Conservation (phyloP, 2,113 vertebrate species). For the Actenoides hombroni region DNA sequence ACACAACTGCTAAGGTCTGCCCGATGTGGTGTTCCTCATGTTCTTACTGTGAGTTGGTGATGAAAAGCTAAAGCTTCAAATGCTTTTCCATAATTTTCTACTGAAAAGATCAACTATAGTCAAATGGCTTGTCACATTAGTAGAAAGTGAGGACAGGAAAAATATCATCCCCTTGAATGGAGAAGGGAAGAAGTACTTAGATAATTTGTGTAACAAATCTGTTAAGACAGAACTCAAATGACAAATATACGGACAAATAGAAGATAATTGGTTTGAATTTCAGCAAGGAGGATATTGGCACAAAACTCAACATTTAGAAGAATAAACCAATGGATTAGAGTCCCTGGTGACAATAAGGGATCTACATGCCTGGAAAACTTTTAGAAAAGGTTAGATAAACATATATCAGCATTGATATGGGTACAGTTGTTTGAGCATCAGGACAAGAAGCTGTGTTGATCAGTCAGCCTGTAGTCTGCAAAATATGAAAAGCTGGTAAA, state of each 20-base stretch:
- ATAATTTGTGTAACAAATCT: not conserved
- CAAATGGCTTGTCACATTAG: not conserved
- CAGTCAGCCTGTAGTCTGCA: not conserved
- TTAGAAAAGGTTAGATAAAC: not conserved
- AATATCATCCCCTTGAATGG: not conserved
- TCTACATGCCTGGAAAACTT: not conserved
- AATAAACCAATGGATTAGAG: not conserved
- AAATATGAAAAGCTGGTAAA: not conserved
- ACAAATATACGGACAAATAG: not conserved
- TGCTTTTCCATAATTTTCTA: not conserved
- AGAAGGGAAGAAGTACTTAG: not conserved
- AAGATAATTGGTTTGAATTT: not conserved
- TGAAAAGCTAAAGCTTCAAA: conserved; percentile 2
- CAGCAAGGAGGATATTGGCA: not conserved
- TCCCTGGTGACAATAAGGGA: not conserved
- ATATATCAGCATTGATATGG: not conserved
- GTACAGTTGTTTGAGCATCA: not conserved
- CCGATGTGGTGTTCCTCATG: not conserved
- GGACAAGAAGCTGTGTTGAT: not conserved
- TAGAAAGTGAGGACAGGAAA: not conserved
- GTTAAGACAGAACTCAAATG: not conserved
- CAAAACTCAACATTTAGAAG: not conserved
- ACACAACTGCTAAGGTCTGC: not conserved
- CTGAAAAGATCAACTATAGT: not conserved
- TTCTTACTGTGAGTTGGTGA: not conserved